These are phyloP conservation scores for Danionella cerebrum DNA, from an alignment of 2,113 vertebrate genomes.

Conservation along the genomic window DNA sequence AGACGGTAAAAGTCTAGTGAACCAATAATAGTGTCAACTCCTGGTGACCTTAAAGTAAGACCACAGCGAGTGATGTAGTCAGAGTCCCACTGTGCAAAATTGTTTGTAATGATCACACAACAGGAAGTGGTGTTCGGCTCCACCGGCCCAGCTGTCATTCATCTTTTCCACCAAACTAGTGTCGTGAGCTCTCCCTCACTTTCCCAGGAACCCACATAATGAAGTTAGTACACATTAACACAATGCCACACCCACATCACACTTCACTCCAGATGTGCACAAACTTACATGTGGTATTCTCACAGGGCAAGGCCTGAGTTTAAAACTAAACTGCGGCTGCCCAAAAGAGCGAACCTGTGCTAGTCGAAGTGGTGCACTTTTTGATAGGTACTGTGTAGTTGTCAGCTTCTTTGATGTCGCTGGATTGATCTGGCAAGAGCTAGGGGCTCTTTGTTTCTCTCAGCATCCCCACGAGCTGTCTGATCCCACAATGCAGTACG, in stretches of 20 bases:
- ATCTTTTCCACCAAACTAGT: neutral
- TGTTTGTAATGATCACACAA: conserved; percentile 7
- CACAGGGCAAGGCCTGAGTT: neutral
- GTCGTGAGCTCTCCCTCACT: conserved; percentile 5
- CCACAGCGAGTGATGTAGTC: neutral
- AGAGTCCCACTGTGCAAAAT: conserved; percentile 2
- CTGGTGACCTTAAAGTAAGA: neutral
- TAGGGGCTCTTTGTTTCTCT: conserved; percentile 33
- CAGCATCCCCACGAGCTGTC: conserved; percentile 19
- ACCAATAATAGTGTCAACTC: neutral
- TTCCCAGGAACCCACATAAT: conserved; percentile 16
- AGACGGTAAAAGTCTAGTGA: no score
- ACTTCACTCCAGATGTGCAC: neutral
- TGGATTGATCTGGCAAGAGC: conserved; percentile 40
- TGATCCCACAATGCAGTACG: conserved; percentile 38
- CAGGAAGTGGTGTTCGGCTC: neutral
- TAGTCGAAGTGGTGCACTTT: conserved; percentile 4
- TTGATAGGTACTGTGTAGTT: conserved; percentile 38
- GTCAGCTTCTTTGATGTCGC: conserved; percentile 44
- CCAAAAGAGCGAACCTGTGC: conserved; percentile 13
- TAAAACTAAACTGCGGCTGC: conserved; percentile 2
- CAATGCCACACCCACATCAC: neutral
- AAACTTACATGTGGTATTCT: neutral
- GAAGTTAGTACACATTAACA: conserved; percentile 17
- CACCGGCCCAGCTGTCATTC: conserved; percentile 6